Percentiles rank a stretch among this genome's conserved stretches.
Evolutionary conservation across 2,888 invertebrate genomes (phyloP).

Genomic region (Pristionchus entomophagus): DNA sequence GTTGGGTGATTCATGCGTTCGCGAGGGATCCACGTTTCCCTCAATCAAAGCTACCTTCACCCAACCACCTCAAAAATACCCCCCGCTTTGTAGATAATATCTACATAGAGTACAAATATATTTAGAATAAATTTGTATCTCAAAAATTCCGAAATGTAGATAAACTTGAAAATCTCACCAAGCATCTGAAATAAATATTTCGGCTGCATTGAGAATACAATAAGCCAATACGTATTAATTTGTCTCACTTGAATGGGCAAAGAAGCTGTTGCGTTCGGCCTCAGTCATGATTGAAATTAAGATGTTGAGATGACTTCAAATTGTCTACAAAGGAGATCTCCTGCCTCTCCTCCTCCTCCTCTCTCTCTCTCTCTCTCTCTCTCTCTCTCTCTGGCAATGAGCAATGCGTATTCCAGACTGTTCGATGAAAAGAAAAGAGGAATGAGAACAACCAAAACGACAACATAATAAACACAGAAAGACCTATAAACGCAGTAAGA

Average conservation of each 20-base stretch:
- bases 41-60: background rate
- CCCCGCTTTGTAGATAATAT: background rate
- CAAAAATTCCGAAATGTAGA: constrained; percentile 11
- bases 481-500: no score
- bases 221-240: no score
- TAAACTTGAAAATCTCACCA: background rate
- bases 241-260: constrained; percentile 49
- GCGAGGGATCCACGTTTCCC: background rate
- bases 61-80: background rate
- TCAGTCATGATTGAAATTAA: constrained; percentile 31
- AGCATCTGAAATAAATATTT: no score
- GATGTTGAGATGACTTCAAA: background rate
- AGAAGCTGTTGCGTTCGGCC: constrained; percentile 47
- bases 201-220: no score
- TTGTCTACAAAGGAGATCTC: constrained; percentile 36
- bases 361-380: no score
- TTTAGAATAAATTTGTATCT: background rate
- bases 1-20: background rate
- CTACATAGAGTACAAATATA: background rate
- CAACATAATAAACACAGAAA: no score
- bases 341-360: background rate
- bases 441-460: no score
- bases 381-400: no score
- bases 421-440: no score
- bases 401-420: no score